phyloP scores from a whole-genome alignment of 1,140 invertebrate species.

The Anadara kagoshimensis region DNA sequence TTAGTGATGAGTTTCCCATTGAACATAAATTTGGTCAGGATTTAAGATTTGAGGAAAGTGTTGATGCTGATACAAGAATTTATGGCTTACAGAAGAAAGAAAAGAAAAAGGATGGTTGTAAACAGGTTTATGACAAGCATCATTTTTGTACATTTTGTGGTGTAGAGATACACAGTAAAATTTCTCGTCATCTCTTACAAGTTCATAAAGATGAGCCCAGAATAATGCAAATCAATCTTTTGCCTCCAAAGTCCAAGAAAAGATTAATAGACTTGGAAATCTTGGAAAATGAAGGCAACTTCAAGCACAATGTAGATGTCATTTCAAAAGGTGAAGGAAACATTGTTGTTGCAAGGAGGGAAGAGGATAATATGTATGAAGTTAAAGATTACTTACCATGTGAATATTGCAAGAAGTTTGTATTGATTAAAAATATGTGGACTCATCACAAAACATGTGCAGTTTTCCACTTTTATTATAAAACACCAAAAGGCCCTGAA shows the following conservation, averaged over 20 bases:
- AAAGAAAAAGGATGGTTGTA: slow-evolving; percentile 27
- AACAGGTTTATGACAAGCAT: slow-evolving; percentile 40
- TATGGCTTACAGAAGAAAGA: slow-evolving; percentile 30
- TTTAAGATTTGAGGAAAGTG: background rate
- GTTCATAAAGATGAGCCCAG: slow-evolving; percentile 31
- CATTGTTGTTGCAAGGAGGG: slow-evolving; percentile 27
- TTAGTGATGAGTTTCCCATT: too few relatives aligned
- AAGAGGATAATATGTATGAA: background rate
- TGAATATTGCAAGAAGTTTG: slow-evolving; percentile 31
- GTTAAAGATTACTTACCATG: slow-evolving; percentile 28
- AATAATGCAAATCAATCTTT: slow-evolving; percentile 21
- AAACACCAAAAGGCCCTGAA: background rate
- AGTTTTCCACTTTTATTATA: slow-evolving; percentile 1
- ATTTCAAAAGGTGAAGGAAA: slow-evolving; percentile 23
- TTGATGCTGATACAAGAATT: background rate
- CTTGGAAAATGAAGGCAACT: slow-evolving; percentile 38
- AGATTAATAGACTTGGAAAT: slow-evolving; percentile 28
- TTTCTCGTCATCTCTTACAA: slow-evolving; percentile 28
- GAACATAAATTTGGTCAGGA: too few relatives aligned
- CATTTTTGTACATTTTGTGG: slow-evolving; percentile 39
- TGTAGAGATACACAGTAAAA: slow-evolving; percentile 35
- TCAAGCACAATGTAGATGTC: slow-evolving; percentile 40
- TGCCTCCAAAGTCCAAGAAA: slow-evolving; percentile 37
- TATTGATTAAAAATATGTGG: background rate
- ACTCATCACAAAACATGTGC: background rate